These are phyloP conservation scores for Drosophila busckii DNA, from an alignment of 1,140 invertebrate genomes.

Conservation along the genomic window DNA sequence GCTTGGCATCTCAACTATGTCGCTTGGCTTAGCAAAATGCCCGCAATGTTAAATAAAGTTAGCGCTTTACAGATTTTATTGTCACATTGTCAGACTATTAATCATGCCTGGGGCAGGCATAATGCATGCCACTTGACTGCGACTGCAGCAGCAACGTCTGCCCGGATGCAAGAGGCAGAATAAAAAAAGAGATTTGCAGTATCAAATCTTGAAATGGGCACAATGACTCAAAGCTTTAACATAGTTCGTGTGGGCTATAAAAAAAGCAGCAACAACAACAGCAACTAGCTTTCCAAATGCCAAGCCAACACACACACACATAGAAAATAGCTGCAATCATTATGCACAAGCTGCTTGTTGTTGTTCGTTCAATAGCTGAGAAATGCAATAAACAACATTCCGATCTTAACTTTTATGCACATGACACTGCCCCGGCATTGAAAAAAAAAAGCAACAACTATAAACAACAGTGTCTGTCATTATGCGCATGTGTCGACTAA, in stretches of 20 bases:
- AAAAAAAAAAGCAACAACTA: too few relatives aligned
- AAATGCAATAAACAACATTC: slow-evolving; percentile 56
- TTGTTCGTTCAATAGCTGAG: slow-evolving; percentile 35
- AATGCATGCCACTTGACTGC: too few relatives aligned
- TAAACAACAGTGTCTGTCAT: slow-evolving; percentile 21
- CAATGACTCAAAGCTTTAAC: slow-evolving; percentile 36
- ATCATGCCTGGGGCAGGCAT: too few relatives aligned
- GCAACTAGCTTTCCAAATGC: slow-evolving; percentile 43
- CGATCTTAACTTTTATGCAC: slow-evolving; percentile 36
- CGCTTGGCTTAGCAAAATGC: too few relatives aligned
- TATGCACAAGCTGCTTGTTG: slow-evolving; percentile 50
- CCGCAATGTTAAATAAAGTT: too few relatives aligned
- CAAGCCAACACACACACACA: slow-evolving; percentile 16
- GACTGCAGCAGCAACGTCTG: slow-evolving; percentile 10
- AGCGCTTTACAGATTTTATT: too few relatives aligned
- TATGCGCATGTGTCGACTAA: too few relatives aligned
- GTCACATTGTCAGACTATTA: too few relatives aligned
- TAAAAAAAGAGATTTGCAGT: slow-evolving; percentile 45
- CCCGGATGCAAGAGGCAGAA: slow-evolving; percentile 41
- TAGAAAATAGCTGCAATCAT: slow-evolving; percentile 36
- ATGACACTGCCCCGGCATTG: neutral
- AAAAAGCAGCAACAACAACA: slow-evolving; percentile 20
- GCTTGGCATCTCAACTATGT: too few relatives aligned
- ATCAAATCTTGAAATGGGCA: slow-evolving; percentile 40
- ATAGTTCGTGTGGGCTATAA: slow-evolving; percentile 16